Evolutionary conservation across 2,797 vertebrate genomes (phyloP), one percentile per base, ranked within the genome.

Genomic region (Limosa lapponica): DNA sequence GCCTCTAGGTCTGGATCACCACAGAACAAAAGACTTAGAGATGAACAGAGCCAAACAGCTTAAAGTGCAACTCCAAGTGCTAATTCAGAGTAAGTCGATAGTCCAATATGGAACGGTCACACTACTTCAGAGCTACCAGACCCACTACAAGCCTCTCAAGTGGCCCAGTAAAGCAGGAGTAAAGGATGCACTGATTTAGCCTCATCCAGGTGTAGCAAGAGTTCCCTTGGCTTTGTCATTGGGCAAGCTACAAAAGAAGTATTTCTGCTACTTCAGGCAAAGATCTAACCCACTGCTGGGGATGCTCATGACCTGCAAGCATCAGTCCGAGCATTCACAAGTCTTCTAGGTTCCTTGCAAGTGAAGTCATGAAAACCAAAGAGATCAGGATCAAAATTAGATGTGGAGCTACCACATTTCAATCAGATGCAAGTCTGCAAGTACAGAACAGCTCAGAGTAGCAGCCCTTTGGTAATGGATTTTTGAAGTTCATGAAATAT

Each of bases 81-180:
- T 86, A 51, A 22, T n/a, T 61, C 54, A 69, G 52, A 78, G 37
- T 34, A 39, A 69, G 36, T 41, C 36, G 32, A n/a, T 0, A 44
- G 22, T 12, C 24, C 8, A 19, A 43, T 27, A 55, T 72, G 9
- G 34, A 62, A 41, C 5, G 43, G 25, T 24, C 71, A n/a, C 24
- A 28, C 43, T 20, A 30, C 24, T 64, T 39, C 52, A 52, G 89
- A 37, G 48, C 75, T 74, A 49, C 39, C 75, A 88, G 77, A 49
- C 65, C 8, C 43, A 59, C 3, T 1, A 12, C 0, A 0, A 86
- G 37, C 18, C 61, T 67, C 65, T 11, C 0, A 8, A 66, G 48
- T 3, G 28, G 27, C 24, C 36, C 49, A 51, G 15, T 28, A 64
- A 49, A 87, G 25, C 41, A 66, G 16, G 7, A 82, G 1, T 20